Base-by-base conservation (phyloP, 1,140 invertebrate species). In the Drosophila tsacasi region DNA sequence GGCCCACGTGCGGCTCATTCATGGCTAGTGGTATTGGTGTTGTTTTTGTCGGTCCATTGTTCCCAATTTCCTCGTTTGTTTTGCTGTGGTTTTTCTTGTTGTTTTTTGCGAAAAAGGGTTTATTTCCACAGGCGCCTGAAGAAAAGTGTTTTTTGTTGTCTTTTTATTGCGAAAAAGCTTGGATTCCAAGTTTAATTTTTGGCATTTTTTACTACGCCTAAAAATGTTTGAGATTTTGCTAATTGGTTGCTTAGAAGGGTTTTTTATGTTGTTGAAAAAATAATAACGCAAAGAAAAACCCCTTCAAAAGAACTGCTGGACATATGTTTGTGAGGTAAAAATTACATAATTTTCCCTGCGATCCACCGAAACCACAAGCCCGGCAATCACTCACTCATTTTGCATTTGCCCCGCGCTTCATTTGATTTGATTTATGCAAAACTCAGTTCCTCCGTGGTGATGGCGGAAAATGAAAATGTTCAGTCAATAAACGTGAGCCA, bases 391-490 rank as follows among this genome's bases (percentile, higher is more conserved):
- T 72, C 54, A 61, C n/a, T 68, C 62, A 52, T 69, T 69, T 50
- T 17, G 7, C 44, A 19, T 27, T 66, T 23, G 1, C 21, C 19
- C 25, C 23, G 30, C 23, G 54, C 23, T 49, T 37, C 27, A 72
- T 50, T 72, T 72, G 35, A 47, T 25, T 69, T 72, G 65, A 69
- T 73, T 73, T 73, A 73, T 73, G 69, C 55, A 72, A 72, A 73
- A 50, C 30, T 61, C 46, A n/a, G 63, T 10, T 40, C 52, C 35
- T 39, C 21, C 52, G 12, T 15, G 50, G 13, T 23, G 52, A 57
- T 27, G n/a, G 32, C 42, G 68, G 55, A 37, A 72, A 72, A 59
- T 58, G 65, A 39, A 72, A 72, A 50, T 73, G 27, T 73, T 73
- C 67, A 73, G 44, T 73, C 54, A 73, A 72, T 61, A 73, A 72